Evolutionary conservation across 2,797 vertebrate genomes (phyloP), one percentile per base, ranked within the genome.

Genomic region (Hypotaenidia philippensis): DNA sequence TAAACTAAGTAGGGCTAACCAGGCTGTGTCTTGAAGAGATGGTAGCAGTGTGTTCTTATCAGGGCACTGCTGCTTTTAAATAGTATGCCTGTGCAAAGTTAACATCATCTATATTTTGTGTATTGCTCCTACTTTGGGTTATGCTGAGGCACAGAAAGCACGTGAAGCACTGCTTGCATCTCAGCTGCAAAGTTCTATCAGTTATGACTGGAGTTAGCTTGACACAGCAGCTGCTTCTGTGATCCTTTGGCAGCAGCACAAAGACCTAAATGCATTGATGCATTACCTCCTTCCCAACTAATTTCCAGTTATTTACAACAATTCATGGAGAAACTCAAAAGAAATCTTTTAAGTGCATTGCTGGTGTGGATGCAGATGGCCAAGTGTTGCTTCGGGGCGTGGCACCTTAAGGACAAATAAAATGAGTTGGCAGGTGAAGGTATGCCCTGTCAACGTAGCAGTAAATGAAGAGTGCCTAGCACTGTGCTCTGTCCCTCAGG

Each of bases 401-500:
- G 26, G 14, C 45, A 71, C 21, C 17, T 38, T 66, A 36, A 50
- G 44, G 59, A 45, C 36, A 34, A 19, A 5, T 79, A 52, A 83
- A n/a, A 53, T 60, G 45, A 41, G 11, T 15, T 70, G 44, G 34
- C 31, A 13, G 11, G 31, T 29, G 44, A 45, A 88, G 31, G 26
- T 53, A 32, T 27, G 18, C 76, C 18, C 34, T 52, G 26, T 18
- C 49, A 41, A 4, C 9, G 1, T 19, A 1, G 13, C 31, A 1
- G 1, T 26, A 17, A 40, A 17, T 25, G 10, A 29, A 32, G 38
- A 9, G 41, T 61, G 29, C 29, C 22, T 66, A 25, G 53, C 23
- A 5, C 29, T 0, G 0, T 8, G n/a, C 38, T 78, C 60, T 64
- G 50, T 44, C 23, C 44, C 23, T 2, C 0, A 45, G 41, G 41